Conservation (phyloP, 92 coral and sea anemone genomes). For the Porites evermanni region DNA sequence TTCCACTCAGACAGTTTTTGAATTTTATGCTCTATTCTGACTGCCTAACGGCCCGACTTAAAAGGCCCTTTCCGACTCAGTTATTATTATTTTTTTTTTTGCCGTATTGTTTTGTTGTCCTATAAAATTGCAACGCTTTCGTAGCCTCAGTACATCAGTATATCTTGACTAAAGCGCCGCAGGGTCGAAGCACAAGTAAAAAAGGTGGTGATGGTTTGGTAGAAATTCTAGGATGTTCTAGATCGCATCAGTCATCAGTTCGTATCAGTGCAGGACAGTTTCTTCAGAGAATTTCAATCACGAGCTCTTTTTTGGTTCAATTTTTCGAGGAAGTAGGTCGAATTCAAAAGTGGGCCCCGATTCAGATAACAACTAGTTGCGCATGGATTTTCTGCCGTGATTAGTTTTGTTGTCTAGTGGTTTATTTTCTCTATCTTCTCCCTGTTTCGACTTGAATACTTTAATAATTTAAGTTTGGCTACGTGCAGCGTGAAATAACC, state of each 20-base stretch:
- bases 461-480: too few species aligned
- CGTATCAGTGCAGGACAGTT: conserved; percentile 20
- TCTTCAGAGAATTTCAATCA: conserved; percentile 23
- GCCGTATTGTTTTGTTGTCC: neutral
- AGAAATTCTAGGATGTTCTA: conserved; percentile 27
- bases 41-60: neutral
- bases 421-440: too few species aligned
- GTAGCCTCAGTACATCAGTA: neutral
- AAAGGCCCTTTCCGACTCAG: neutral
- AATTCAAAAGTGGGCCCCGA: too few species aligned
- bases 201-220: neutral
- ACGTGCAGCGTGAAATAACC: too few species aligned
- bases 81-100: neutral
- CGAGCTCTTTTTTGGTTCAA: neutral
- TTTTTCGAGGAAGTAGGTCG: too few species aligned
- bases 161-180: neutral
- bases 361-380: too few species aligned
- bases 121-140: neutral
- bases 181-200: neutral
- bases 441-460: too few species aligned
- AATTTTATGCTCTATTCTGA: neutral
- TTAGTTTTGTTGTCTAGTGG: too few species aligned
- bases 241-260: neutral
- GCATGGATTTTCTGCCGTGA: too few species aligned
- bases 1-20: neutral